phyloP scores from a whole-genome alignment of 1,140 invertebrate genomes.

The Bombus superbus region DNA sequence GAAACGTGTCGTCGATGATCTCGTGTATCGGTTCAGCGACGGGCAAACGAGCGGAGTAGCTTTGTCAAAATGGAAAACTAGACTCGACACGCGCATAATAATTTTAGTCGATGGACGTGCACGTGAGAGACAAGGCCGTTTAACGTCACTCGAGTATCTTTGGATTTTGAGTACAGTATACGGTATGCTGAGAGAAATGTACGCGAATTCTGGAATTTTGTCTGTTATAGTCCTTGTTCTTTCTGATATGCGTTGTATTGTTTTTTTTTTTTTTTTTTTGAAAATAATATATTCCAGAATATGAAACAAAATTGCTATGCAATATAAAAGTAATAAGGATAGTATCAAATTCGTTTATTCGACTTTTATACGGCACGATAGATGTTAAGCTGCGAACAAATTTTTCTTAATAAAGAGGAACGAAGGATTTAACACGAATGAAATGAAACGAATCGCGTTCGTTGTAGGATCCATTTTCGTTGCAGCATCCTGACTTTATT shows the following conservation, averaged over 20 bases:
- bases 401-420: no score
- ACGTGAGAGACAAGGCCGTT: not conserved
- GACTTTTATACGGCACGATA: no score
- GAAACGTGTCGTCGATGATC: not conserved
- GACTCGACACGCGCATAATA: not conserved
- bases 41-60: not conserved
- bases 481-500: no score
- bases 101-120: not conserved
- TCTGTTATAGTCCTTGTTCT: not conserved
- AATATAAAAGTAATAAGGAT: not conserved
- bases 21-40: not conserved
- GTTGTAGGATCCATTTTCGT: no score
- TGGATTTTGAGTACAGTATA: no score
- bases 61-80: conserved; percentile 4
- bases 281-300: not conserved
- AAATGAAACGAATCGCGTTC: no score
- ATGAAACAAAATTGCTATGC: not conserved
- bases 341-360: no score
- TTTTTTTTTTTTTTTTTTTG: no score
- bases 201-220: not conserved
- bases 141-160: not conserved
- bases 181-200: not conserved
- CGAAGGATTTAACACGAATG: no score
- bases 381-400: no score
- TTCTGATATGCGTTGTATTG: not conserved